phyloP scores from a whole-genome alignment of 2,113 vertebrate genomes.

The Mobula hypostoma region DNA sequence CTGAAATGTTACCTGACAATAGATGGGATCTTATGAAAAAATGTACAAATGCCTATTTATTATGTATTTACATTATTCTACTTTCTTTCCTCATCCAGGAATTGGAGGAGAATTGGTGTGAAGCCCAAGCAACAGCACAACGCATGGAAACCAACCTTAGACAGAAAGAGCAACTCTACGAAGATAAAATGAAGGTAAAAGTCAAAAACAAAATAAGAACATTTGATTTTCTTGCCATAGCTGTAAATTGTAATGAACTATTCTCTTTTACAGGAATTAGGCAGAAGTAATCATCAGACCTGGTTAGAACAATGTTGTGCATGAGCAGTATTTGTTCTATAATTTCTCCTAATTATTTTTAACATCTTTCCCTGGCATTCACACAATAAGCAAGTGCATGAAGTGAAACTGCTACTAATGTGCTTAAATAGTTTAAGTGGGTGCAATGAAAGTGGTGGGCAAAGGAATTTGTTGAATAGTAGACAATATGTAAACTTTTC shows the following conservation, averaged over 20 bases:
- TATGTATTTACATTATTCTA: background rate
- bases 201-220: too few relatives aligned
- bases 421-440: too few relatives aligned
- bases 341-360: background rate
- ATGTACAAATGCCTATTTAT: background rate
- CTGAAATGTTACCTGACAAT: background rate
- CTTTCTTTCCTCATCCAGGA: slow-evolving; percentile 61
- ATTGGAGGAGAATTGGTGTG: slow-evolving; percentile 86
- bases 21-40: background rate
- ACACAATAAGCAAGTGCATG: background rate
- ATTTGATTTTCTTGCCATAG: background rate
- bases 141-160: slow-evolving; percentile 85
- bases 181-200: slow-evolving; percentile 93
- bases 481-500: background rate
- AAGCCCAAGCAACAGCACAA: slow-evolving; percentile 78
- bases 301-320: background rate
- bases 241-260: background rate
- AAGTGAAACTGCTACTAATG: background rate
- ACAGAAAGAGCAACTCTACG: slow-evolving; percentile 90
- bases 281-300: background rate
- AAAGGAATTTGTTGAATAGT: background rate
- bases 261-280: background rate
- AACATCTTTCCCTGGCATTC: background rate
- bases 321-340: background rate
- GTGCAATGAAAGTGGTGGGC: background rate